Evolutionary conservation across 2,888 invertebrate genomes (phyloP).

Genomic region (Cheilosia pagana): DNA sequence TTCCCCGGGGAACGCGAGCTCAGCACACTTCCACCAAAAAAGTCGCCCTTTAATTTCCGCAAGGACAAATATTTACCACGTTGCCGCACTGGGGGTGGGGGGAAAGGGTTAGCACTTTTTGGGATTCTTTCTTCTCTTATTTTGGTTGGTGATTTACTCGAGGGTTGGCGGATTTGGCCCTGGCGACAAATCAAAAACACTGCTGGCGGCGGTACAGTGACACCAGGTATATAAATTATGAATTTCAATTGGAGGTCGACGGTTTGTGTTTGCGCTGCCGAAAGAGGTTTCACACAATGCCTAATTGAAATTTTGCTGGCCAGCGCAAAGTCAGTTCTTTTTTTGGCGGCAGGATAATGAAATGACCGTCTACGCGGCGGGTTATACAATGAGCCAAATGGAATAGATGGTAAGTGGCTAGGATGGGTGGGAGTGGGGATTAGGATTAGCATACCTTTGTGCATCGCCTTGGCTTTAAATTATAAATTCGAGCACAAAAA

Average conservation of each 20-base stretch:
- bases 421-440: too few species aligned
- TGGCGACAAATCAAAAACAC: conserved; percentile 58
- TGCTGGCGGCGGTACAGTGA: conserved; percentile 35
- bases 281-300: conserved; percentile 38
- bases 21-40: neutral
- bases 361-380: neutral
- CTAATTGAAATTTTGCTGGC: conserved; percentile 50
- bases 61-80: conserved; percentile 69
- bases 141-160: conserved; percentile 49
- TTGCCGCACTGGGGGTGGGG: conserved; percentile 1
- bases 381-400: neutral
- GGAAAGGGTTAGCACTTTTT: conserved; percentile 46
- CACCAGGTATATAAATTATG: conserved; percentile 66
- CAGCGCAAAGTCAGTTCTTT: conserved; percentile 16
- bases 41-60: conserved; percentile 63
- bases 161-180: conserved; percentile 21
- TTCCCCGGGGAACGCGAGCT: conserved; percentile 32
- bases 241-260: conserved; percentile 27
- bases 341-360: neutral
- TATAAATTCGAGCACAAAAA: too few species aligned
- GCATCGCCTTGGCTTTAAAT: too few species aligned
- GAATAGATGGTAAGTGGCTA: conserved; percentile 10
- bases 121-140: conserved; percentile 7
- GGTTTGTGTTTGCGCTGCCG: conserved; percentile 11
- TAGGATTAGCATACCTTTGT: too few species aligned